A percentile compares a stretch with the other conserved stretches of the same genome.
Evolutionary conservation across 2,797 vertebrate genomes (phyloP).

Genomic region (Sphenodon punctatus): DNA sequence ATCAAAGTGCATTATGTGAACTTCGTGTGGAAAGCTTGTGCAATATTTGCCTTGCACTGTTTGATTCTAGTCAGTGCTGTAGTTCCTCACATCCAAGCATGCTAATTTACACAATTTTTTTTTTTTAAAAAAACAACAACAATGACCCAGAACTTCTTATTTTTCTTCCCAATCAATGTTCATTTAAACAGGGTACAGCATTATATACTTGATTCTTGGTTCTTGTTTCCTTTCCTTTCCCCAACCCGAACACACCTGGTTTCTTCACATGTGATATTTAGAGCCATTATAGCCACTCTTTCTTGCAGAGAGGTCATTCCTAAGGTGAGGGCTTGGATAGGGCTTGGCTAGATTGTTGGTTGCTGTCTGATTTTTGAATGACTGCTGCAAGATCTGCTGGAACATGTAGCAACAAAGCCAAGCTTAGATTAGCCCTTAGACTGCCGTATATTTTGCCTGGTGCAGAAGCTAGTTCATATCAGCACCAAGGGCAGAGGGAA

Average conservation of each 20-base stretch:
- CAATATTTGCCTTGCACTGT: background rate
- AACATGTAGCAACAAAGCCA: background rate
- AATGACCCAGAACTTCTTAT: background rate
- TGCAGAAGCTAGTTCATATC: background rate
- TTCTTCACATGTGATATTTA: too few species aligned
- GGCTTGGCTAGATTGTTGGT: too few species aligned
- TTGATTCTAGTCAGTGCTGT: background rate
- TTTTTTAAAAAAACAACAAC: too few species aligned
- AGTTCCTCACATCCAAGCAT: background rate
- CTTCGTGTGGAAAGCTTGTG: background rate
- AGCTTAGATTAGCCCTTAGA: background rate
- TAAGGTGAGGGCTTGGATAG: too few species aligned
- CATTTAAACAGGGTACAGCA: too few species aligned
- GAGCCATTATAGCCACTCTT: too few species aligned
- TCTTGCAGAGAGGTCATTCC: too few species aligned
- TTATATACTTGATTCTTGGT: background rate
- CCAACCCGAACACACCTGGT: too few species aligned
- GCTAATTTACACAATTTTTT: background rate
- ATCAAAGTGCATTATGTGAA: background rate
- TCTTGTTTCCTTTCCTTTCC: background rate
- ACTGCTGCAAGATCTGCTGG: background rate
- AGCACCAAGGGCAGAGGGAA: background rate
- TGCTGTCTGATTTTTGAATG: too few species aligned
- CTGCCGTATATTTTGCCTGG: background rate
- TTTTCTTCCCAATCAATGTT: too few species aligned